phyloP scores from a whole-genome alignment of 2,113 vertebrate genomes.

The Ranitomeya variabilis region DNA sequence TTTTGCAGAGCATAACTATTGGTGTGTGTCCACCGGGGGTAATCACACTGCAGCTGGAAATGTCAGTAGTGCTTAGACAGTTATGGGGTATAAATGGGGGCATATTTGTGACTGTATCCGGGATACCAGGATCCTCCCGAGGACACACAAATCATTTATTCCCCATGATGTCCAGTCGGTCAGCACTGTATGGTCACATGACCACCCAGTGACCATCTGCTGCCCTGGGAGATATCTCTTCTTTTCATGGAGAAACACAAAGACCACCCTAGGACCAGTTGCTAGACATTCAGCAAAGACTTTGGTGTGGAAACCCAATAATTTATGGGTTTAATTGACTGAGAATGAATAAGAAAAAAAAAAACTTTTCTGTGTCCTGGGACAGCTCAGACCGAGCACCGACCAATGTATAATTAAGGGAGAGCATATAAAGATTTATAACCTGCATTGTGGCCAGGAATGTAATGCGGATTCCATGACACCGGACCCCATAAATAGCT shows the following conservation, averaged over 20 bases:
- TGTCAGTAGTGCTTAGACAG: neutral
- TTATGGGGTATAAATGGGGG: neutral
- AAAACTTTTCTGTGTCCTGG: slow-evolving; percentile 36
- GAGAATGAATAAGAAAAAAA: neutral
- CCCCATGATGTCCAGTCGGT: neutral
- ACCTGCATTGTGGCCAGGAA: neutral
- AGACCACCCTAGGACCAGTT: slow-evolving; percentile 35
- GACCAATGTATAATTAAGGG: neutral
- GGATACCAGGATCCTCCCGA: slow-evolving; percentile 17
- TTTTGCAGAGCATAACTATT: too few relatives aligned
- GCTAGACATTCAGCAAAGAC: slow-evolving; percentile 3
- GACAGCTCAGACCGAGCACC: neutral
- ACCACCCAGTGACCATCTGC: slow-evolving; percentile 54
- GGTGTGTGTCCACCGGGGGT: too few relatives aligned
- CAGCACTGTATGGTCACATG: slow-evolving; percentile 11
- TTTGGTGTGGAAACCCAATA: neutral
- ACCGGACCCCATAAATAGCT: neutral
- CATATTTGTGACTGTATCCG: slow-evolving; percentile 14
- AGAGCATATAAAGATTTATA: neutral
- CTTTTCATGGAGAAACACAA: slow-evolving; percentile 16
- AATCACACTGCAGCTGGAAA: too few relatives aligned
- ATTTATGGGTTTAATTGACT: slow-evolving; percentile 42
- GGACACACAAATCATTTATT: neutral
- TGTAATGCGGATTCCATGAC: neutral
- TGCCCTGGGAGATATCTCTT: slow-evolving; percentile 19